Conservation (phyloP, 2,797 vertebrate genomes). For the Syngnathus rostellatus region DNA sequence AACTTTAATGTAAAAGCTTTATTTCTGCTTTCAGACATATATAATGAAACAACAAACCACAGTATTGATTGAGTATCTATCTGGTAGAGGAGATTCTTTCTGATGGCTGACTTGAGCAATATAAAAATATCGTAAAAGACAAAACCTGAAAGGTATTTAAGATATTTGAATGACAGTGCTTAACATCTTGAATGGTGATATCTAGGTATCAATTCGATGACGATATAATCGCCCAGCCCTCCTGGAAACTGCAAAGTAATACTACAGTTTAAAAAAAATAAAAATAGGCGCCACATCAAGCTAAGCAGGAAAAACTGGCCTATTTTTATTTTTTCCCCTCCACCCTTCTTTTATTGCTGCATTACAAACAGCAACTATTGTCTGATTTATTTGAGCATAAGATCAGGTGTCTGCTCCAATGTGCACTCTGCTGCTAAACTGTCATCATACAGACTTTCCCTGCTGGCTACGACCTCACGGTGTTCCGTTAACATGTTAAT, state of each 20-base stretch:
- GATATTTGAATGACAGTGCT: background rate
- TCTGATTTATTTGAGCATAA: slow-evolving; percentile 21
- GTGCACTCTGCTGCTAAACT: slow-evolving; percentile 9
- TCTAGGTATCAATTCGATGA: no score
- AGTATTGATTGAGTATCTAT: background rate
- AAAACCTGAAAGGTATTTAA: background rate
- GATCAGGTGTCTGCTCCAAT: slow-evolving; percentile 17
- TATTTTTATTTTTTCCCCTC: background rate
- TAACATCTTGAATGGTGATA: no score
- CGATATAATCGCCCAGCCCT: no score
- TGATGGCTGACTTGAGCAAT: background rate
- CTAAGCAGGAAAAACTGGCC: background rate
- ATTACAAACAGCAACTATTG: slow-evolving; percentile 20
- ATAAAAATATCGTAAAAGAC: background rate
- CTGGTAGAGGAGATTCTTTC: background rate
- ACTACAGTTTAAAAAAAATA: no score
- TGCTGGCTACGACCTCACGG: slow-evolving; percentile 10
- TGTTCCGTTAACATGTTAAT: slow-evolving; percentile 28
- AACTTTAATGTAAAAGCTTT: slow-evolving; percentile 2
- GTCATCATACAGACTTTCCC: slow-evolving; percentile 15
- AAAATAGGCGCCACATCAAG: no score
- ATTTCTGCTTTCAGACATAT: background rate
- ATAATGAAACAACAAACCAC: background rate
- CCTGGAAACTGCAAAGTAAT: no score
- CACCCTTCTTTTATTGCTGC: background rate